Evolutionary conservation across 2,113 vertebrate species (phyloP), one percentile per base, ranked within the genome.

Genomic region (Tragulus kanchil): DNA sequence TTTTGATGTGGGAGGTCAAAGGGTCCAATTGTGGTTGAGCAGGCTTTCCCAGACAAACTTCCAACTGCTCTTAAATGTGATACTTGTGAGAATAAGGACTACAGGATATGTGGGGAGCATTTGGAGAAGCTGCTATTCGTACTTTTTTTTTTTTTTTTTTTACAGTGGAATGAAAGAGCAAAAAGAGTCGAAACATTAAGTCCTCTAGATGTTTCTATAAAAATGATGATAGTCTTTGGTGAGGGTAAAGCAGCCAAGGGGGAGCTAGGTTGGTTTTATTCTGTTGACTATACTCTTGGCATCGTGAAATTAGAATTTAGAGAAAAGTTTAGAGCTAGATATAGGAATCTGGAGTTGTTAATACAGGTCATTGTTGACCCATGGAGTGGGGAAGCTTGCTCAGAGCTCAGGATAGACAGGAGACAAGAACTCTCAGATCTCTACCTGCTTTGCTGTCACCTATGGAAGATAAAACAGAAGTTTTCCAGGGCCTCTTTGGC

Each of bases 121-220:
- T 89, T 65, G 50, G 84, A 95, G 61, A 92, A 93, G 31, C 45
- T 84, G 75, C 36, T 89, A 4, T 59, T 77, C 77, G 65, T 52
- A 67, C 42, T 77, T 81, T 88, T 67, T 21, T 6, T 31, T 71
- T 71, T 71, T 75, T 75, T 50, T 50, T 83, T 71, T 86, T 71
- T 12, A 65, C 48, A 28, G 14, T 65, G 52, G 58, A 81, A 61
- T 85, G 15, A 95, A 94, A 45, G n/a, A 69, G 31, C 31, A 84
- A 71, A 67, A 85, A 87, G 45, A 61, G 25, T 69, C 64, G 62
- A 42, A 81, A 90, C 21, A 82, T 90, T 83, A 79, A 75, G n/a
- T 83, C 50, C 28, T 87, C 54, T 89, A 79, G 67, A 75, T 31
- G 36, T 50, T 59, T 89, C 54, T 91, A 54, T 78, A 62, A 92